These are phyloP conservation scores for Chloropsis cyanopogon DNA, from an alignment of 2,113 vertebrate genomes.

Conservation along the genomic window DNA sequence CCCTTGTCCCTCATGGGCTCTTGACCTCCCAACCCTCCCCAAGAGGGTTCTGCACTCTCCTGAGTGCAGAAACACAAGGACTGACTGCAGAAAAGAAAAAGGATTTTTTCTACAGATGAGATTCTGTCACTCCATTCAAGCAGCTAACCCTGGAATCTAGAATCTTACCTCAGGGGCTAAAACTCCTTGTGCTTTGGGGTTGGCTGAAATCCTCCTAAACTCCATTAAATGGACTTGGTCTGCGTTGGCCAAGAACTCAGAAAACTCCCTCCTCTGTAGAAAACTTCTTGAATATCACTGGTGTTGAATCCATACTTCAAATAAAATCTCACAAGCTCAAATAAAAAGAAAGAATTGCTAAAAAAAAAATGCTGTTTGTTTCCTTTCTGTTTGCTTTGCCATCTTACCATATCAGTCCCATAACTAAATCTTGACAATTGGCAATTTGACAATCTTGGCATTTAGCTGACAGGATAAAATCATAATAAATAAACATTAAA, in stretches of 20 bases:
- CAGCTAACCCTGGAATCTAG: not conserved
- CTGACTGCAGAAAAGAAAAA: not conserved
- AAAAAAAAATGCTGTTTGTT: not conserved
- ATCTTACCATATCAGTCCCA: not conserved
- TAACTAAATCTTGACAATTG: not conserved
- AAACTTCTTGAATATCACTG: not conserved
- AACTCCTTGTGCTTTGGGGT: not conserved
- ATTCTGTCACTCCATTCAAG: not conserved
- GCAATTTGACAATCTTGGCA: not conserved
- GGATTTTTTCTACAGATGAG: not conserved
- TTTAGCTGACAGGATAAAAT: not conserved
- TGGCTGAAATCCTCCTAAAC: not conserved
- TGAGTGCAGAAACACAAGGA: not conserved
- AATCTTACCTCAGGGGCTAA: not conserved
- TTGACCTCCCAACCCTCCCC: not conserved
- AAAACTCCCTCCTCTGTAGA: not conserved
- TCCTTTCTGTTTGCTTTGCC: not conserved
- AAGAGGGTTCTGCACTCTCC: not conserved
- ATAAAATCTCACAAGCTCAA: not conserved
- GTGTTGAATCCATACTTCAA: not conserved
- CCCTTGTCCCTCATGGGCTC: accelerated
- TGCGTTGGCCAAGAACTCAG: not conserved
- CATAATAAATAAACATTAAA: not conserved
- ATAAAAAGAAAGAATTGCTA: not conserved
- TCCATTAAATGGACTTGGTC: not conserved